phyloP scores from a whole-genome alignment of 1,140 invertebrate genomes.

The Drosophila bocki region DNA sequence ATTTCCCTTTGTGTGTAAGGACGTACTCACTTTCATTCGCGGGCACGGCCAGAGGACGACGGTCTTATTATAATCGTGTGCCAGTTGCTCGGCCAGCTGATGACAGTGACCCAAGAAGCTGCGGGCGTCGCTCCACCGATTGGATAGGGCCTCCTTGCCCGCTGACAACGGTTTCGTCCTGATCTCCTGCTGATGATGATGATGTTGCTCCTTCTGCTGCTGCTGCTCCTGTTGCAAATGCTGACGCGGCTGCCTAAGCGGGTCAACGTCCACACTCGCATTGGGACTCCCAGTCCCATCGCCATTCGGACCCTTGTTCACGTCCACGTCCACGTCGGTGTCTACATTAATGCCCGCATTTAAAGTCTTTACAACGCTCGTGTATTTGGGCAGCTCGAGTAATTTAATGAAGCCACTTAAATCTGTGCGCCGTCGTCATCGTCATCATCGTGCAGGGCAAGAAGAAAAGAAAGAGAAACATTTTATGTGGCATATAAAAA shows the following conservation, averaged over 20 bases:
- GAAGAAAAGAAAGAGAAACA: conserved; percentile 66
- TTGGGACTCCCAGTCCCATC: conserved; percentile 14
- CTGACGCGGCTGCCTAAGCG: conserved; percentile 61
- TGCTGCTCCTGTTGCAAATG: conserved; percentile 40
- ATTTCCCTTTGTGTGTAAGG: conserved; percentile 15
- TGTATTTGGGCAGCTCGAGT: conserved; percentile 82
- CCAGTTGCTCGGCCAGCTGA: conserved; percentile 73
- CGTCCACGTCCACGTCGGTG: conserved; percentile 55
- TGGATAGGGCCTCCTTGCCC: conserved; percentile 19
- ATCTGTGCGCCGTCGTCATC: conserved; percentile 64
- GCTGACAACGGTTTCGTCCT: conserved; percentile 53
- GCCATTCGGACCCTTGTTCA: conserved; percentile 18
- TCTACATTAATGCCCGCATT: conserved; percentile 82
- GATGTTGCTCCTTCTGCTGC: conserved; percentile 15
- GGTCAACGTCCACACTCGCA: conserved; percentile 57
- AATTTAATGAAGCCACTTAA: conserved; percentile 84
- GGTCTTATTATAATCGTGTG: conserved; percentile 79
- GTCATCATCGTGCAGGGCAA: conserved; percentile 9
- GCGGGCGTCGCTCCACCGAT: conserved; percentile 48
- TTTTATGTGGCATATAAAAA: conserved; percentile 71
- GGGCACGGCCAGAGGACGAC: conserved; percentile 83
- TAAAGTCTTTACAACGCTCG: conserved; percentile 82
- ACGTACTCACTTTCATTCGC: conserved; percentile 81
- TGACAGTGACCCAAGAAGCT: conserved; percentile 73
- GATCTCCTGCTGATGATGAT: conserved; percentile 34